Base-by-base conservation (phyloP, 2,113 vertebrate species). In the Pardalotus punctatus region DNA sequence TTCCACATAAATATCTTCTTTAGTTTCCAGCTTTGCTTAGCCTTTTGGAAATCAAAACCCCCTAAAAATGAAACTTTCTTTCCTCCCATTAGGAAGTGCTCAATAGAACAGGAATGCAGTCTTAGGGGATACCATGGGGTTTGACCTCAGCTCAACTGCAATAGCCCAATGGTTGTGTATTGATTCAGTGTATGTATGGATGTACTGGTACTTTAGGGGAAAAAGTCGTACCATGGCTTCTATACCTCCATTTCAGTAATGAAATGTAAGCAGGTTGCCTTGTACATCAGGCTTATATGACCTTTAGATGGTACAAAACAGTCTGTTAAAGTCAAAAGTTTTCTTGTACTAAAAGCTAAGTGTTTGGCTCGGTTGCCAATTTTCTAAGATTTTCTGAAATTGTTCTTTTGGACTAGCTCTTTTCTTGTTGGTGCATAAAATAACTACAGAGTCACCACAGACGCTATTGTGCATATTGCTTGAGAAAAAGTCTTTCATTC, bases 401-500 rank as follows among this genome's bases (percentile, higher is more conserved):
- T 50, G 7, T 47, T 91, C 47, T 51, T 79, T 51, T 73, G 62
- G 27, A 40, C 38, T 57, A 36, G 12, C 29, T 90, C 10, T 73
- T 84, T 93, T 94, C 58, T 90, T 93, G 20, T 60, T 77, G 19
- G 13, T 71, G 20, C 35, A 48, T 70, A 81, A 91, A 94, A 77
- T 85, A 95, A 73, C 66, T 80, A 86, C 66, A 89, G 47, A 86
- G 50, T 85, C 56, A 72, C 35, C n/a, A 58, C 25, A 81, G 62
- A 89, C 65, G 47, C 22, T 77, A 53, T 86, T 91, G 82, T 87
- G 35, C 33, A 8, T 71, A 40, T 64, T 86, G 21, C 86, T 94
- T 81, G 74, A 88, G 70, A 88, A 95, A 86, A 86, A 51, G 24
- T 61, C 42, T 90, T 91, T 93, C 78, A 66, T 91, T 95, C 71